Evolutionary conservation across 2,888 invertebrate species (phyloP).

Genomic region (Mimumesa dahlbomi): DNA sequence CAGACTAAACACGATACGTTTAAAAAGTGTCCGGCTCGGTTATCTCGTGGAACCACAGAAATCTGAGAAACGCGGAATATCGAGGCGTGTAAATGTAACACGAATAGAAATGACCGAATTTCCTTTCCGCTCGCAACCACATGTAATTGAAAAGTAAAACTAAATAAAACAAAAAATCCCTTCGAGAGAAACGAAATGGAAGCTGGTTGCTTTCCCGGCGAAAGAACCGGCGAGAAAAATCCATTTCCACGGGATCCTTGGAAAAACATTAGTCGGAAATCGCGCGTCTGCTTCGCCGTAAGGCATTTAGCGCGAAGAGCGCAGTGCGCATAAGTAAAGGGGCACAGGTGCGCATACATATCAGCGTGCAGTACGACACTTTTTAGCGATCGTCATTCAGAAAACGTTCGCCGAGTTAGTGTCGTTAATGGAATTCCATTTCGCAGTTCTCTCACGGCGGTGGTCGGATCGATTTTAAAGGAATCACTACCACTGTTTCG

Average conservation of each 20-base stretch:
- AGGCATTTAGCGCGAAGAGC: slow-evolving; percentile 36
- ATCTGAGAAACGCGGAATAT: too few relatives aligned
- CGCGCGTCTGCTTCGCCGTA: slow-evolving; percentile 45
- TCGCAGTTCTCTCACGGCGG: slow-evolving; percentile 28
- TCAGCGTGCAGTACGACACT: slow-evolving; percentile 23
- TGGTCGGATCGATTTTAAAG: slow-evolving; percentile 31
- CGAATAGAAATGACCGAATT: too few relatives aligned
- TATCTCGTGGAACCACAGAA: too few relatives aligned
- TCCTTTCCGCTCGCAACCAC: too few relatives aligned
- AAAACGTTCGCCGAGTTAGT: slow-evolving; percentile 39
- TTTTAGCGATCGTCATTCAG: slow-evolving; percentile 46
- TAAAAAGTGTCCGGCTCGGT: too few relatives aligned
- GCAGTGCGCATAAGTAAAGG: slow-evolving; percentile 49
- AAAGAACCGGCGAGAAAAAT: slow-evolving; percentile 18
- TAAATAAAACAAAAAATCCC: neutral
- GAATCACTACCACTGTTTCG: slow-evolving; percentile 11
- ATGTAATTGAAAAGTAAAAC: too few relatives aligned
- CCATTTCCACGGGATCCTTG: slow-evolving; percentile 42
- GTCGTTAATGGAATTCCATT: slow-evolving; percentile 56
- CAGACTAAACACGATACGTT: too few relatives aligned
- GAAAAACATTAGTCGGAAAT: slow-evolving; percentile 54
- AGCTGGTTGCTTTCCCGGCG: neutral
- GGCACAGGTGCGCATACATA: slow-evolving; percentile 51
- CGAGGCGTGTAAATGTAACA: too few relatives aligned
- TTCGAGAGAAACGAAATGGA: neutral